These are phyloP conservation scores for Chouioia cunea DNA, from an alignment of 2,888 invertebrate species.

Conservation along the genomic window DNA sequence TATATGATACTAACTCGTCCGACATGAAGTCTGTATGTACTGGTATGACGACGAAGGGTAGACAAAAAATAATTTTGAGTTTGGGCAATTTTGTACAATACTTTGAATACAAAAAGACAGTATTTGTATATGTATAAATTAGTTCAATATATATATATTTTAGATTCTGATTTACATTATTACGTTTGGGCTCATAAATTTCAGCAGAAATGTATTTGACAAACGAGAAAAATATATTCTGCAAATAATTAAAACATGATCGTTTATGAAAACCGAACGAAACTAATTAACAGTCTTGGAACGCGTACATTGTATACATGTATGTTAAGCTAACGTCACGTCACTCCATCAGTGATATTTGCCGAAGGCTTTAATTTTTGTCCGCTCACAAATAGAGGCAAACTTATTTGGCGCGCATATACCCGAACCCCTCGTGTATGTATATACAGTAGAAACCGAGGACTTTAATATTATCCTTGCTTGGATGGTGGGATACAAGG, in stretches of 20 bases:
- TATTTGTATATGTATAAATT: conserved; percentile 40
- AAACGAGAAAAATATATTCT: not conserved
- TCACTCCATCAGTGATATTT: conserved; percentile 18
- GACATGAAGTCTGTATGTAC: conserved; percentile 6
- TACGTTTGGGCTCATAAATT: too few relatives aligned
- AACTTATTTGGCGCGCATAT: not conserved
- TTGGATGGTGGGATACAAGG: conserved; percentile 27
- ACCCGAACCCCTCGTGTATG: not conserved
- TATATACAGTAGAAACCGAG: not conserved
- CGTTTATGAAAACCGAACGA: not conserved
- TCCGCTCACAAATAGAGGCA: conserved; percentile 11
- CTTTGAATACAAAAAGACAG: not conserved
- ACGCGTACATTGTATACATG: not conserved
- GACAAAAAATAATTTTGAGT: conserved; percentile 64
- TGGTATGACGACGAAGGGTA: conserved; percentile 55
- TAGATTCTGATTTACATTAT: too few relatives aligned
- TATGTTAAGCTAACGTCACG: not conserved
- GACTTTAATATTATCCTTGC: conserved; percentile 33
- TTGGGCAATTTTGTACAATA: too few relatives aligned
- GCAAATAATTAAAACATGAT: not conserved
- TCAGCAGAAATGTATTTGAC: not conserved
- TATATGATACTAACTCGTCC: conserved; percentile 23
- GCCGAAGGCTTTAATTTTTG: conserved; percentile 29
- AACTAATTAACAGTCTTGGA: not conserved
- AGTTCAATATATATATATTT: too few relatives aligned